phyloP scores from a whole-genome alignment of 2,888 invertebrate species.

The Drosophila diplacantha region DNA sequence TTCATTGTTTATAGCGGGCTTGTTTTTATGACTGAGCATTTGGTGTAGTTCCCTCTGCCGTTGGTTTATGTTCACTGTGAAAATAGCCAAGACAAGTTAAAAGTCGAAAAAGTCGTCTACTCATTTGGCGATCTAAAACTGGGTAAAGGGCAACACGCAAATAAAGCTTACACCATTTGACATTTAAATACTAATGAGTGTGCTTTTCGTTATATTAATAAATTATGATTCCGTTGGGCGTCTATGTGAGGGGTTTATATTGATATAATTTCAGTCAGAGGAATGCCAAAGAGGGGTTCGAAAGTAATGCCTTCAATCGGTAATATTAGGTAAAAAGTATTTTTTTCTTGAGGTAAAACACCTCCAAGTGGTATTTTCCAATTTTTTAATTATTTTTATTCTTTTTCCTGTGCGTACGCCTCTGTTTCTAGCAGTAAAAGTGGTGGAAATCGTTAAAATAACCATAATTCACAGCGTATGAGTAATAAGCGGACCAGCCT shows the following conservation, averaged over 20 bases:
- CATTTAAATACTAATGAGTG: conserved; percentile 30
- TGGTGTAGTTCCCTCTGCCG: conserved; percentile 18
- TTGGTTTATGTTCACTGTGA: conserved; percentile 9
- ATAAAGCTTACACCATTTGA: conserved; percentile 29
- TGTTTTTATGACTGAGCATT: conserved; percentile 7
- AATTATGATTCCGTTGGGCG: conserved; percentile 6
- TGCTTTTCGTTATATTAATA: not conserved
- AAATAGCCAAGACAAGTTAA: conserved; percentile 8
- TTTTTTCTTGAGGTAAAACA: not conserved
- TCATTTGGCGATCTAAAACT: conserved; percentile 43
- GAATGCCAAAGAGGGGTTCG: not conserved
- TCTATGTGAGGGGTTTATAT: conserved; percentile 7
- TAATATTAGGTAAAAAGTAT: too few species aligned
- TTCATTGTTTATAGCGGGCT: conserved; percentile 35
- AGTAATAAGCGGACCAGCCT: conserved; percentile 14
- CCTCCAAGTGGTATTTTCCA: not conserved
- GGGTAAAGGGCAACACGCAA: conserved; percentile 58
- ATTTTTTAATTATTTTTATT: not conserved
- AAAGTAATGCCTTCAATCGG: not conserved
- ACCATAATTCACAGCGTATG: conserved; percentile 20
- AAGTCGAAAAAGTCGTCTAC: conserved; percentile 22
- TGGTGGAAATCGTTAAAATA: conserved; percentile 7
- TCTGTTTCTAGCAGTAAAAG: conserved; percentile 1
- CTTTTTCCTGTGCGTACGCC: not conserved
- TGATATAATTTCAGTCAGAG: not conserved